A percentile compares a stretch with the other conserved stretches of the same genome.
Evolutionary conservation across 1,140 invertebrate genomes (phyloP).

Genomic region (Neocloeon triangulifer): DNA sequence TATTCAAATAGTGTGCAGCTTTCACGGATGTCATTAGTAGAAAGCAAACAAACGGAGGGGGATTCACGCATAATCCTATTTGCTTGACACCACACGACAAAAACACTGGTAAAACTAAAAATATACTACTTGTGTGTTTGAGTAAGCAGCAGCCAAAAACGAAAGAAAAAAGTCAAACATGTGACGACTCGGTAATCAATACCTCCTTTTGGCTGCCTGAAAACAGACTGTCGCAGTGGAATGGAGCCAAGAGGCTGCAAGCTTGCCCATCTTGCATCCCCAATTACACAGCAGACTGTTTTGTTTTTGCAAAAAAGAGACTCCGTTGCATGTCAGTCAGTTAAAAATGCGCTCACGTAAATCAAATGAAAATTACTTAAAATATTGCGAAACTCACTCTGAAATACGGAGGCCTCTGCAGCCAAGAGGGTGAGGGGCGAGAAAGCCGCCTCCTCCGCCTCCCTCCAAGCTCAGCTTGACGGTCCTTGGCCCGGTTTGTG

Average conservation of each 20-base stretch:
- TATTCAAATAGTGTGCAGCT: no score
- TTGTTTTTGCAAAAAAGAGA: not conserved
- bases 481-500: slow-evolving; percentile 22
- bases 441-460: slow-evolving; percentile 14
- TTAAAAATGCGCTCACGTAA: not conserved
- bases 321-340: not conserved
- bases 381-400: slow-evolving; percentile 35
- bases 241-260: slow-evolving; percentile 34
- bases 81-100: no score
- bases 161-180: no score
- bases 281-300: slow-evolving; percentile 26
- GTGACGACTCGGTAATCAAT: no score
- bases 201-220: no score
- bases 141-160: no score
- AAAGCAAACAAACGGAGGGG: no score
- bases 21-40: no score
- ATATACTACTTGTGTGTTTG: no score
- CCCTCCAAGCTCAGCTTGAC: slow-evolving; percentile 33
- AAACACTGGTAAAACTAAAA: no score
- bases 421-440: slow-evolving; percentile 7
- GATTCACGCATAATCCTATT: no score
- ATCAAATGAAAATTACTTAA: slow-evolving; percentile 1
- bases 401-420: slow-evolving; percentile 29
- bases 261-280: slow-evolving; percentile 31
- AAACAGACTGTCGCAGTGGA: no score